Base-by-base conservation (phyloP, 2,888 invertebrate genomes). In the Ferrisia virgata region DNA sequence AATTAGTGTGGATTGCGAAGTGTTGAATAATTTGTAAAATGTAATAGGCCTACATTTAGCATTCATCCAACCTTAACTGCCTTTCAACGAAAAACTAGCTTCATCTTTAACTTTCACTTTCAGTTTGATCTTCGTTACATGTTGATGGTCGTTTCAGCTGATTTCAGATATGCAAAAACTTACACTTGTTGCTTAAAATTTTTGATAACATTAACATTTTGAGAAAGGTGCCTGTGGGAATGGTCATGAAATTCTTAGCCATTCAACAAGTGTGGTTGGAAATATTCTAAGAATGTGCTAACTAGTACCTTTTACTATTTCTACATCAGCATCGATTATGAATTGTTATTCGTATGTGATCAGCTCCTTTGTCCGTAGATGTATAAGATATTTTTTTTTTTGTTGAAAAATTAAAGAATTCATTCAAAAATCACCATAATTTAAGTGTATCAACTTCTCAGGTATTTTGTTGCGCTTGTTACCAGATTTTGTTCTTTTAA, bases 61-160 rank as follows among this genome's bases (percentile, higher is more conserved):
- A 76, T 36, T 13, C 72, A 18, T 76, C 72, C 36, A 18, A n/a
- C 36, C 72, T 36, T 33, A 36, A 76, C 72, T 76, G 72, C 36
- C 72, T 36, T 76, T 76, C 36, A 18, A 36, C 72, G n/a, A 76
- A 36, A 36, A 76, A 76, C 72, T 76, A 69, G 36, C 72, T 76
- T 36, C 72, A 76, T 76, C 72, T 76, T 76, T 36, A 36, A 76
- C 72, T 76, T 76, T 76, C 72, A 76, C 72, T 36, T 36, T 76
- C 36, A 33, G 64, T 18, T 36, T 18, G 33, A 76, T 76, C 72
- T 36, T 76, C 36, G 72, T 36, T 36, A 36, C n/a, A n/a, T n/a
- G n/a, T n/a, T n/a, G n/a, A n/a, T n/a, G 8, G 0, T 33, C 33
- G 72, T 72, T 33, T 72, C 36, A 22, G 72, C 72, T 76, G 22